phyloP scores from a whole-genome alignment of 2,797 vertebrate species.

The Nasua narica region DNA sequence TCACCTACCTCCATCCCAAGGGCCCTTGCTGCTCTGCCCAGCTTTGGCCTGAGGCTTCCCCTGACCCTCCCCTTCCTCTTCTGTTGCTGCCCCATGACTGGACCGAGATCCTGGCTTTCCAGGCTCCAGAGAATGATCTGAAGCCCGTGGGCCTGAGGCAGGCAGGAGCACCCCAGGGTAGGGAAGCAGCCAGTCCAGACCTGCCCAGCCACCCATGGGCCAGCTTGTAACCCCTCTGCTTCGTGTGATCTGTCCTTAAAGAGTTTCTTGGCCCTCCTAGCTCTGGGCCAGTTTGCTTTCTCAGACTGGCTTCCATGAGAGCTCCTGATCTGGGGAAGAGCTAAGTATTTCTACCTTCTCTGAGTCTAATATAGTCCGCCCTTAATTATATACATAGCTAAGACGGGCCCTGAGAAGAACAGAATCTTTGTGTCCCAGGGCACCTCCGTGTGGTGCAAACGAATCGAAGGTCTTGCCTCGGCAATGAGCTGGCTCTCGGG shows the following conservation, averaged over 20 bases:
- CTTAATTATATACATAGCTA: neutral
- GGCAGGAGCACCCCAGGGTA: neutral
- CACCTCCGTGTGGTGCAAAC: neutral
- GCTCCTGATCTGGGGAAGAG: neutral
- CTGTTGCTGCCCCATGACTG: neutral
- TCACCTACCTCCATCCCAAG: neutral
- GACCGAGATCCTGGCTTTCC: neutral
- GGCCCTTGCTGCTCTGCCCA: neutral
- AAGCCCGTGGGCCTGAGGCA: neutral
- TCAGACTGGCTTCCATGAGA: neutral
- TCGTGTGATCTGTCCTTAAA: neutral
- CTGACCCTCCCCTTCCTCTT: neutral
- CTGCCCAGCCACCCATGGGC: neutral
- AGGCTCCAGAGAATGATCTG: neutral
- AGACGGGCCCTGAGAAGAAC: neutral
- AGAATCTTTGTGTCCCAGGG: neutral
- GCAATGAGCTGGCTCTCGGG: neutral
- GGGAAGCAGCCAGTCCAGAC: neutral
- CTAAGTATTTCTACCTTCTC: neutral
- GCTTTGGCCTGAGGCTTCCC: neutral
- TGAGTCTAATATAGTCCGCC: neutral
- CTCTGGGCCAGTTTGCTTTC: neutral
- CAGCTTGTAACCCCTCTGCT: neutral
- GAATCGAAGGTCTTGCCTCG: neutral
- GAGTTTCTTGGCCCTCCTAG: neutral